Conservation (phyloP, 1,140 invertebrate genomes). For the Drosophila albomicans region DNA sequence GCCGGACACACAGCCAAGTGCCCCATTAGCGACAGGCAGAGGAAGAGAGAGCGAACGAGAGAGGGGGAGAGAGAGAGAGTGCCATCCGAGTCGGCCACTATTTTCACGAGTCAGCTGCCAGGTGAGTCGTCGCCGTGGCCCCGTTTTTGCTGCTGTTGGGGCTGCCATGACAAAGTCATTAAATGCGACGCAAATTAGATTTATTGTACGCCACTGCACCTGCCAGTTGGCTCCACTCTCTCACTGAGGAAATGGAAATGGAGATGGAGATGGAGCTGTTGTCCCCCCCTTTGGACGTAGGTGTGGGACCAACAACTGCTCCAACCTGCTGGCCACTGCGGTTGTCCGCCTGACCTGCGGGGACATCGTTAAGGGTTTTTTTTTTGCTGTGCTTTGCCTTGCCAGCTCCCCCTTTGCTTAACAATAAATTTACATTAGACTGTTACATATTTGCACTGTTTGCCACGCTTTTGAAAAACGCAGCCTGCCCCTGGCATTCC, state of each 20-base stretch:
- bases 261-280: conserved; percentile 10
- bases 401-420: conserved; percentile 48
- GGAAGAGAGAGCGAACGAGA: no score
- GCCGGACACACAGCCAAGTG: conserved; percentile 58
- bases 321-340: conserved; percentile 44
- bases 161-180: conserved; percentile 81
- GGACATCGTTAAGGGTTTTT: conserved; percentile 49
- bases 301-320: conserved; percentile 19
- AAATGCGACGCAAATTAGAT: conserved; percentile 85
- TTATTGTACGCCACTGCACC: conserved; percentile 81
- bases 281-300: neutral
- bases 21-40: conserved; percentile 59
- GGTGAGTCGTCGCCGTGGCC: conserved; percentile 42
- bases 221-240: conserved; percentile 59
- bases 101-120: conserved; percentile 60
- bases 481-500: conserved; percentile 49
- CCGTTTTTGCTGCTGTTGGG: conserved; percentile 27
- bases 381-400: conserved; percentile 7
- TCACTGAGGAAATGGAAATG: neutral
- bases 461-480: conserved; percentile 64
- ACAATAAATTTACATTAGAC: conserved; percentile 85
- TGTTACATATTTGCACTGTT: conserved; percentile 82
- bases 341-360: conserved; percentile 64
- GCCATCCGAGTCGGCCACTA: conserved; percentile 54
- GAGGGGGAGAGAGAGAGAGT: neutral